Percentiles rank a stretch among this genome's conserved stretches.
These are phyloP conservation scores for Noctua comes DNA, from an alignment of 2,888 invertebrate genomes.

Conservation along the genomic window DNA sequence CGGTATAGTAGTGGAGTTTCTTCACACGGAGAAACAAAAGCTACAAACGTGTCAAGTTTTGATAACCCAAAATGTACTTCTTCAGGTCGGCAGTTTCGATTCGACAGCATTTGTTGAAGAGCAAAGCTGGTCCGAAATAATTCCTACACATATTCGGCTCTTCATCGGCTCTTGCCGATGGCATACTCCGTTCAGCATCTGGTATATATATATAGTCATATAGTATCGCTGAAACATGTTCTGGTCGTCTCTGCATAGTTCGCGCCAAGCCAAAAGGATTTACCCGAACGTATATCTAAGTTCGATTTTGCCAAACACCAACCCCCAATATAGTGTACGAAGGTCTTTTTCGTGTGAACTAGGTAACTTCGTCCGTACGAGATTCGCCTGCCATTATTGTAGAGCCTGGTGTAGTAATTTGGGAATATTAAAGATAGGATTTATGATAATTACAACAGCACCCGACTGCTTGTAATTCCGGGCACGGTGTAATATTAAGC, in stretches of 20 bases:
- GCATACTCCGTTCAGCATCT: background rate
- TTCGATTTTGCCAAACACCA: background rate
- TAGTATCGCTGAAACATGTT: background rate
- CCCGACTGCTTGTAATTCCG: constrained; percentile 36
- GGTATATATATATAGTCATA: too few species aligned
- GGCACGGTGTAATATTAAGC: constrained; percentile 33
- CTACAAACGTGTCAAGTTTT: background rate
- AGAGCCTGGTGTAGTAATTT: constrained; percentile 9
- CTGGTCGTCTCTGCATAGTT: background rate
- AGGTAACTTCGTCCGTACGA: background rate
- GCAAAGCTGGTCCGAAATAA: too few species aligned
- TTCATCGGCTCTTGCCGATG: background rate
- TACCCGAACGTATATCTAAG: background rate
- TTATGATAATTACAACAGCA: constrained; percentile 38
- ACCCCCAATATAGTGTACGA: background rate
- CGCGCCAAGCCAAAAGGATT: background rate
- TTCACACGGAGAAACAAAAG: constrained; percentile 6
- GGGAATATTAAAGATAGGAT: constrained; percentile 21
- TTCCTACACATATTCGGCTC: too few species aligned
- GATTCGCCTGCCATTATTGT: background rate
- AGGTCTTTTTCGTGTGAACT: background rate
- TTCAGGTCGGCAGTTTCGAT: too few species aligned
- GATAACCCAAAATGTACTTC: background rate
- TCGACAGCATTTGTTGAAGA: background rate
- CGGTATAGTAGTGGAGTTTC: constrained; percentile 3